Percentiles rank a stretch among this genome's conserved stretches.
Evolutionary conservation across 2,113 vertebrate genomes (phyloP).

Genomic region (Progne subis): DNA sequence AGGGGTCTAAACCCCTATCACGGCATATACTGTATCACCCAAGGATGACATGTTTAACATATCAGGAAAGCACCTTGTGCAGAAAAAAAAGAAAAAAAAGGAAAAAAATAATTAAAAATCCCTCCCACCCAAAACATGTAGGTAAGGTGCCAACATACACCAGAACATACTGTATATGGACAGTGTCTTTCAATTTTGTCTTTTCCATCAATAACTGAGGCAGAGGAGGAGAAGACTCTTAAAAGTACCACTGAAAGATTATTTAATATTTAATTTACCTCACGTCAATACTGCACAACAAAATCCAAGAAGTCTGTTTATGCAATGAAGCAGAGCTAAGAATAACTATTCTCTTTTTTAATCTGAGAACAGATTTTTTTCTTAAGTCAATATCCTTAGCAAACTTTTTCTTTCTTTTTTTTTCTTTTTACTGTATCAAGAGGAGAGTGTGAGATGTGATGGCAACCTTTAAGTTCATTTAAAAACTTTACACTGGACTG

Average conservation of each 20-base stretch:
- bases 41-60: slow-evolving; percentile 89
- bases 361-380: slow-evolving; percentile 71
- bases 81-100: slow-evolving; percentile 80
- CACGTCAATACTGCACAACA: slow-evolving; percentile 98
- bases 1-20: slow-evolving; percentile 79
- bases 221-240: slow-evolving; percentile 86
- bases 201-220: slow-evolving; percentile 90
- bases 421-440: slow-evolving; percentile 85
- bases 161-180: slow-evolving; percentile 79
- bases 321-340: slow-evolving; percentile 93
- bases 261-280: slow-evolving; percentile 94
- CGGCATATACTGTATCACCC: slow-evolving; percentile 85
- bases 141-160: slow-evolving; percentile 86
- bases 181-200: slow-evolving; percentile 84
- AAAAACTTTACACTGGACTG: slow-evolving; percentile 99
- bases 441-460: slow-evolving; percentile 94
- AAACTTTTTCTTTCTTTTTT: slow-evolving; percentile 80
- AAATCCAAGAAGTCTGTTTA: slow-evolving; percentile 94
- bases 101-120: slow-evolving; percentile 53
- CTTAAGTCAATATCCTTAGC: slow-evolving; percentile 85
- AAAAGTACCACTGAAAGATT: slow-evolving; percentile 91
- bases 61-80: slow-evolving; percentile 90
- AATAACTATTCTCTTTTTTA: slow-evolving; percentile 76
- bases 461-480: slow-evolving; percentile 98
- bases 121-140: slow-evolving; percentile 74